Percentiles rank a stretch among this genome's conserved stretches.
phyloP scores from a whole-genome alignment of 2,113 vertebrate genomes.

The Triplophysa dalaica region DNA sequence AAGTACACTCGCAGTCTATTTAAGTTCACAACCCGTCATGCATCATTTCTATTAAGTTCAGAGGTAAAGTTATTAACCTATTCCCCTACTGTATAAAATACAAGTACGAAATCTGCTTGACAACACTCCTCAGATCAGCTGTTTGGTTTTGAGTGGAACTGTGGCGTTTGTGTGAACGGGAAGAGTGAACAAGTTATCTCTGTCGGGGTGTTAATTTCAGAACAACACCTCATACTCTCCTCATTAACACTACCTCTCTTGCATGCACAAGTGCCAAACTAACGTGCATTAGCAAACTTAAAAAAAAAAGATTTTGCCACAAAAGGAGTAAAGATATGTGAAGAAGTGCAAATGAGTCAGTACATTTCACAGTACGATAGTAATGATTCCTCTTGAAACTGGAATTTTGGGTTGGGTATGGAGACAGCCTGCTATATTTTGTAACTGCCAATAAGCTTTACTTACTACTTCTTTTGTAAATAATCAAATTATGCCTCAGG shows the following conservation, averaged over 20 bases:
- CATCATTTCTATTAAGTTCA: not conserved
- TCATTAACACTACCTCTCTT: conserved; percentile 66
- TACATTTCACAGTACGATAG: not conserved
- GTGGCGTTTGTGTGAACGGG: conserved; percentile 12
- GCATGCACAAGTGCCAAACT: conserved; percentile 64
- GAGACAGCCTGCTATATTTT: too few relatives aligned
- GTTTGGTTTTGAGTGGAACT: not conserved
- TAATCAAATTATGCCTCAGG: too few relatives aligned
- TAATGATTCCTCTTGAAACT: too few relatives aligned
- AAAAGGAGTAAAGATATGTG: conserved; percentile 6
- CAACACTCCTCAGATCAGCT: conserved; percentile 4
- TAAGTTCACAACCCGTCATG: not conserved
- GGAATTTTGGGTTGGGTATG: too few relatives aligned
- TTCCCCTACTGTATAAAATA: not conserved
- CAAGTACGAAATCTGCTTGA: conserved; percentile 12
- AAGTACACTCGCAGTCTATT: not conserved
- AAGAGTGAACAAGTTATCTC: conserved; percentile 4
- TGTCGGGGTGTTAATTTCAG: conserved; percentile 48
- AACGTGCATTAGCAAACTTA: conserved; percentile 51
- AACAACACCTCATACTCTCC: conserved; percentile 60
- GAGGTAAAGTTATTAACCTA: not conserved
- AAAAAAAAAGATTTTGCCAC: not conserved
- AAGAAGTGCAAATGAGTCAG: not conserved
- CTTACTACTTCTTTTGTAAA: too few relatives aligned
- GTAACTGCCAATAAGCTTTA: too few relatives aligned